These are phyloP conservation scores for Neotoxoptera formosana DNA, from an alignment of 1,140 invertebrate genomes.

Conservation along the genomic window DNA sequence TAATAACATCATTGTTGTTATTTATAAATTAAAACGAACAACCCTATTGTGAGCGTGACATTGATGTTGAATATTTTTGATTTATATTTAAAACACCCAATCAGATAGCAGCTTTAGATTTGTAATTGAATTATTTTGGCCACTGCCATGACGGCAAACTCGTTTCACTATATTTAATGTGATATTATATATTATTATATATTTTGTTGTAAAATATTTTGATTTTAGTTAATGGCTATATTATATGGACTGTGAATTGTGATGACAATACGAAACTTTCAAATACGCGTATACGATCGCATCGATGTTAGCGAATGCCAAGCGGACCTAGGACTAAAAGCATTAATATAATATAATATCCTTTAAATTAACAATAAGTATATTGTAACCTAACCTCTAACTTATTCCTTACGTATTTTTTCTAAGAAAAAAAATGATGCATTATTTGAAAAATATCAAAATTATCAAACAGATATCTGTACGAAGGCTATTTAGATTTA, in stretches of 20 bases:
- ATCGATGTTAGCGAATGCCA: background rate
- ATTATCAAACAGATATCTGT: background rate
- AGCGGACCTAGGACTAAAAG: background rate
- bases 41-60: background rate
- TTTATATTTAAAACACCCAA: background rate
- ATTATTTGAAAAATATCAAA: background rate
- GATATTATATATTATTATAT: too few species aligned
- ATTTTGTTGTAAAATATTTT: background rate
- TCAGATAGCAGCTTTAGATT: background rate
- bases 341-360: background rate
- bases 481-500: background rate
- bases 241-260: too few species aligned
- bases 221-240: background rate
- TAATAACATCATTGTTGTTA: background rate
- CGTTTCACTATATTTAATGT: background rate
- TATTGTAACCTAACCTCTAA: too few species aligned
- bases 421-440: too few species aligned
- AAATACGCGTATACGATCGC: background rate
- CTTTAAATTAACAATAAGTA: background rate
- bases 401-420: too few species aligned
- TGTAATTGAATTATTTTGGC: background rate
- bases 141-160: background rate
- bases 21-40: conserved; percentile 11
- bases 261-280: background rate
- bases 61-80: background rate